phyloP scores from a whole-genome alignment of 2,888 invertebrate genomes.

The Cryptus armator region DNA sequence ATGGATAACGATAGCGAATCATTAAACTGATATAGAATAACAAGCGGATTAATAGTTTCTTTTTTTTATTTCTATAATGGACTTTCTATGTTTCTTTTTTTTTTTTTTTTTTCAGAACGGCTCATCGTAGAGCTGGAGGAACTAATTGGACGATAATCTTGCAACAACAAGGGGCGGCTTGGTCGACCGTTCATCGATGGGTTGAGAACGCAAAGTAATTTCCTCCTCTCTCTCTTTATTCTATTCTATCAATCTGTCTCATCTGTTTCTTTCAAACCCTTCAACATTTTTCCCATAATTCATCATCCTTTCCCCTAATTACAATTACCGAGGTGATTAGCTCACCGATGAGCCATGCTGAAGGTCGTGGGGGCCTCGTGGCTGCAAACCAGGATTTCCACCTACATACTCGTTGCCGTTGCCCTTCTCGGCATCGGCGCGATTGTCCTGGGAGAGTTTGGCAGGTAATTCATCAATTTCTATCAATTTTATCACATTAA shows the following conservation, averaged over 20 bases:
- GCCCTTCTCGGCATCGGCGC: slow-evolving; percentile 90
- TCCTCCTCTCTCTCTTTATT: slow-evolving; percentile 69
- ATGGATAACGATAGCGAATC: slow-evolving; percentile 13
- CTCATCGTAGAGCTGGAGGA: slow-evolving; percentile 57
- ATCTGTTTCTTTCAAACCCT: slow-evolving; percentile 39
- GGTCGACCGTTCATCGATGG: slow-evolving; percentile 82
- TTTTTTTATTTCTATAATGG: neutral
- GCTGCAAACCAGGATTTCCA: slow-evolving; percentile 91
- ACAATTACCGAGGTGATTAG: slow-evolving; percentile 77
- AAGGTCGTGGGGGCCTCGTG: slow-evolving; percentile 93
- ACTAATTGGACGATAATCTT: slow-evolving; percentile 47
- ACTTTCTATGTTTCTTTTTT: neutral
- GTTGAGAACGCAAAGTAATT: slow-evolving; percentile 81
- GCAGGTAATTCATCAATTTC: slow-evolving; percentile 85
- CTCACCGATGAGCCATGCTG: slow-evolving; percentile 87
- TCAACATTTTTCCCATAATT: slow-evolving; percentile 37
- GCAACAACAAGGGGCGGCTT: slow-evolving; percentile 58
- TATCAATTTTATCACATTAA: neutral
- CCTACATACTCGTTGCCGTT: slow-evolving; percentile 90
- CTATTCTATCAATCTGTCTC: slow-evolving; percentile 66
- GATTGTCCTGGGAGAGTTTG: slow-evolving; percentile 90
- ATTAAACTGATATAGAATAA: neutral
- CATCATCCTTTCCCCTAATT: slow-evolving; percentile 46
- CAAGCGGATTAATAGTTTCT: neutral
- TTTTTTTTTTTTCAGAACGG: slow-evolving; percentile 51